Evolutionary conservation across 2,113 vertebrate genomes (phyloP).

Genomic region (Galbula dea): DNA sequence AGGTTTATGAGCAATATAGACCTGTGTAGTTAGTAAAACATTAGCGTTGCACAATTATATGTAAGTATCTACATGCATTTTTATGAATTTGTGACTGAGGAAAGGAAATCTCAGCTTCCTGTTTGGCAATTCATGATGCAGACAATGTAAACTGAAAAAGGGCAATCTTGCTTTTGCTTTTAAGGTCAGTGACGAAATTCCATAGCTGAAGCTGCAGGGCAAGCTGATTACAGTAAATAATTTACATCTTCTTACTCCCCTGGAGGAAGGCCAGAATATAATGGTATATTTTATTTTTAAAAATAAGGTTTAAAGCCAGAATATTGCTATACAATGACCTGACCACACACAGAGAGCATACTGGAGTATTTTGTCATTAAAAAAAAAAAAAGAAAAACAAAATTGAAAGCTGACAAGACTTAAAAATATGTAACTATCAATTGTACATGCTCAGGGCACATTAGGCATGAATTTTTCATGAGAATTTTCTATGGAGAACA

Average conservation of each 20-base stretch:
- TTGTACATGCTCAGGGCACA: not conserved
- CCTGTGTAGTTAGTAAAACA: not conserved
- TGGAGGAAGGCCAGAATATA: not conserved
- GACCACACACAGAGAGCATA: not conserved
- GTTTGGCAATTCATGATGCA: not conserved
- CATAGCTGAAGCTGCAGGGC: not conserved
- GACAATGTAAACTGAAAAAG: not conserved
- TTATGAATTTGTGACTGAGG: not conserved
- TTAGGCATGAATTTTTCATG: constrained; percentile 31
- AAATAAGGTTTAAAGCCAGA: not conserved
- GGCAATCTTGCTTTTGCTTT: not conserved
- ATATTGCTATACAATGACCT: not conserved
- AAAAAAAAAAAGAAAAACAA: not conserved
- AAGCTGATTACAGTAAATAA: not conserved
- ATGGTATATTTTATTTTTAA: not conserved
- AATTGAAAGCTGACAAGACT: not conserved
- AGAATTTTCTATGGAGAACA: not conserved
- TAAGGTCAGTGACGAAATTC: not conserved
- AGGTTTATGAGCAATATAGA: not conserved
- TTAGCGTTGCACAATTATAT: not conserved
- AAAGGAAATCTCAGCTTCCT: not conserved
- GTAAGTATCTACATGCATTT: not conserved
- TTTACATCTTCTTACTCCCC: not conserved
- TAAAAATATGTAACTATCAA: constrained; percentile 4
- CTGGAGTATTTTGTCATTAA: not conserved